Conservation (phyloP, 2,113 vertebrate genomes). For the Sinocyclocheilus anshuiensis region DNA sequence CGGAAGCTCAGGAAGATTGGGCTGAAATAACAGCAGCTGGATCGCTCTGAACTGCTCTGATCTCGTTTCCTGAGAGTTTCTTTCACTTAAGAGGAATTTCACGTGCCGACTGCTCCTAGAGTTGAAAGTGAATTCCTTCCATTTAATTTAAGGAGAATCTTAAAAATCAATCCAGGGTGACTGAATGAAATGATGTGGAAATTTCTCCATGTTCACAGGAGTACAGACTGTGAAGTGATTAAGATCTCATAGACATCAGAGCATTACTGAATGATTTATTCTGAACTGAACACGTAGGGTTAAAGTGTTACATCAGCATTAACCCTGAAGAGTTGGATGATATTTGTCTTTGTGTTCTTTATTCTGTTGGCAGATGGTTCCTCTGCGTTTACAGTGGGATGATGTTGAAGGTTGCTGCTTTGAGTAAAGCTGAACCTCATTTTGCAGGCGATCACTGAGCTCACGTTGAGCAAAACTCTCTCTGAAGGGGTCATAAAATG, state of each 20-base stretch:
- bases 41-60: not conserved
- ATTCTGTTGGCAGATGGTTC: not conserved
- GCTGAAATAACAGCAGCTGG: conserved; percentile 5
- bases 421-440: not conserved
- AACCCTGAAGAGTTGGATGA: not conserved
- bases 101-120: not conserved
- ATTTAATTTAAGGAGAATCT: conserved; percentile 4
- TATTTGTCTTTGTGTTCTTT: not conserved
- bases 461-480: not conserved
- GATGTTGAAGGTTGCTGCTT: not conserved
- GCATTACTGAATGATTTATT: not conserved
- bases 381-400: not conserved
- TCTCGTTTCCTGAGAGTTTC: conserved; percentile 3
- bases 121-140: conserved; percentile 31
- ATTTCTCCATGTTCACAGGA: not conserved
- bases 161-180: not conserved
- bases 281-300: not conserved
- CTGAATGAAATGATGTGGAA: conserved; percentile 1
- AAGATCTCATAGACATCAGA: not conserved
- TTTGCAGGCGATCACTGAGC: not conserved
- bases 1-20: not conserved
- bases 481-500: not conserved
- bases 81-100: conserved; percentile 11
- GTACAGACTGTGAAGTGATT: not conserved
- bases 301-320: not conserved